Evolutionary conservation across 2,797 vertebrate species (phyloP).

Genomic region (Pampus argenteus): DNA sequence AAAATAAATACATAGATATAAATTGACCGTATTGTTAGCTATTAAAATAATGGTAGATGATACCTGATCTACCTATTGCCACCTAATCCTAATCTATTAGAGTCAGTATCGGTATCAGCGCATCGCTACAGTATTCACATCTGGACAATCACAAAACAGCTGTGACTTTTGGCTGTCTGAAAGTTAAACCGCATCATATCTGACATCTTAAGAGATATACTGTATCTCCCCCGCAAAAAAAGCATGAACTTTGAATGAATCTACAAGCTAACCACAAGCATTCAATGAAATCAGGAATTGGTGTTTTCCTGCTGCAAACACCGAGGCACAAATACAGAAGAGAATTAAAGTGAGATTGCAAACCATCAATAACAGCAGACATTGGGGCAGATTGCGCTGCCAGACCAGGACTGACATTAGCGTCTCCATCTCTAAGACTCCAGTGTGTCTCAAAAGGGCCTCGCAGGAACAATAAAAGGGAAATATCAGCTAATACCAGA

Average conservation of each 20-base stretch:
- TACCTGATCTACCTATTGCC: too few species aligned
- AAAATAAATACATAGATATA: too few species aligned
- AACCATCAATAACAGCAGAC: slow-evolving; percentile 24
- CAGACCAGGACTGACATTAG: slow-evolving; percentile 7
- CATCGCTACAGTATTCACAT: background rate
- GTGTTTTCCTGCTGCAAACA: background rate
- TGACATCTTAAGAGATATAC: background rate
- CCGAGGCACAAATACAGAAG: background rate
- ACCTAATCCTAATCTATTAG: too few species aligned
- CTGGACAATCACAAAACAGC: background rate
- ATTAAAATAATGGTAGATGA: too few species aligned
- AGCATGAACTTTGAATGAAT: too few species aligned
- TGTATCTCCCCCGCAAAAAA: too few species aligned
- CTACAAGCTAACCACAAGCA: too few species aligned
- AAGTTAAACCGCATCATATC: background rate
- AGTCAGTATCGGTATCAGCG: too few species aligned
- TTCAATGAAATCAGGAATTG: background rate
- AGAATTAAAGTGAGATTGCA: slow-evolving; percentile 15
- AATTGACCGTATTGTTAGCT: too few species aligned
- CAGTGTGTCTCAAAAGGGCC: slow-evolving; percentile 9
- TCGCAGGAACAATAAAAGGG: slow-evolving; percentile 3
- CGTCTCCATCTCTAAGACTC: slow-evolving; percentile 31
- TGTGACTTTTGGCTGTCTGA: background rate
- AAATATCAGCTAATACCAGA: slow-evolving; percentile 31
- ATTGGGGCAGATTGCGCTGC: background rate